Evolutionary conservation across 2,888 invertebrate species (phyloP), one percentile per base, ranked within the genome.

Genomic region (Heliothis peltigera): DNA sequence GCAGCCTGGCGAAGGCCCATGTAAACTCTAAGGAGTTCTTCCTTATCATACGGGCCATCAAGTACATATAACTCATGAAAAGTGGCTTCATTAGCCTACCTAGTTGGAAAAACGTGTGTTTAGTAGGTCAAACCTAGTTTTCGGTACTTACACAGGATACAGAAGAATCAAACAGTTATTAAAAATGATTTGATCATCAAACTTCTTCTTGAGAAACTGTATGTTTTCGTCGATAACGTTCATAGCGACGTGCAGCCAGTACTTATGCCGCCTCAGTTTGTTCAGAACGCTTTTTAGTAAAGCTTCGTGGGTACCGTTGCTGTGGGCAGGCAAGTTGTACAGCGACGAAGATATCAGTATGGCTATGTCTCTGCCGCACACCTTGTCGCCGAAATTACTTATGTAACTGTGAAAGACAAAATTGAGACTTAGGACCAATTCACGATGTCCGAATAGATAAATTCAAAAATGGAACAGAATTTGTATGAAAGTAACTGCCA

Each of bases 81-180:
- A n/a, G n/a, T n/a, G n/a, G n/a, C n/a, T n/a, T n/a, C n/a, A 22
- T 22, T 22, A 22, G 3, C 4, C 22, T 22, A 2, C 4, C 22
- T 22, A 22, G 22, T 22, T 7, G 5, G 0, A 25, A 19, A 19
- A 25, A 8, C n/a, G n/a, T n/a, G n/a, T n/a, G n/a, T n/a, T n/a
- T n/a, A n/a, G n/a, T n/a, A n/a, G n/a, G n/a, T n/a, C n/a, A n/a
- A n/a, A n/a, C n/a, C n/a, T n/a, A n/a, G n/a, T 39, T 55, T 51
- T 7, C 5, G 15, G 47, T 21, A 64, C 95, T 95, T 91, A 97
- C 97, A 93, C 91, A 7, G 97, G 96, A 92, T 98, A 98, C 17
- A 98, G 87, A 7, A 97, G 87, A 32, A 97, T 86, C 64, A 96
- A 96, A 56, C 97, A 92, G 80, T 96, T 96, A 25, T 93, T 87